Conservation (phyloP, 2,797 vertebrate genomes). For the Glyptemys insculpta region DNA sequence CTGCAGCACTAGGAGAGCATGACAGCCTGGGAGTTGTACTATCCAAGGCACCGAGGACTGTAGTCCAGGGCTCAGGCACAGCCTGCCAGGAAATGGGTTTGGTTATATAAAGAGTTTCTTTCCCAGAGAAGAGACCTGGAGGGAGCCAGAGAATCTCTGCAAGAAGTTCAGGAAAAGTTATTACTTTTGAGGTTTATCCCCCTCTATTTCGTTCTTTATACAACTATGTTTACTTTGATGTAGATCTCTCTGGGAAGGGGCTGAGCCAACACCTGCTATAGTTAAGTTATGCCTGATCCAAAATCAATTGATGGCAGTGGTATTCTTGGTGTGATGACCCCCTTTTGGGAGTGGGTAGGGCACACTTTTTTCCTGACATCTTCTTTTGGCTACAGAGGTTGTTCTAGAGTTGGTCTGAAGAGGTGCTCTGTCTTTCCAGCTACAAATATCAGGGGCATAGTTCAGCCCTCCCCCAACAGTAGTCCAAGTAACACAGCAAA, state of each 20-base stretch:
- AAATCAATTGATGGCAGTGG: slow-evolving; percentile 25
- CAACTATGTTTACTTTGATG: slow-evolving; percentile 51
- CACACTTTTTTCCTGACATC: background rate
- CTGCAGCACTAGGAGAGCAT: background rate
- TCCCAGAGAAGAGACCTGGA: background rate
- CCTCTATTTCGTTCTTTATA: slow-evolving; percentile 37
- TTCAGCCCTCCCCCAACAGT: background rate
- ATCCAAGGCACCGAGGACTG: background rate
- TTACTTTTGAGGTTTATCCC: slow-evolving; percentile 7
- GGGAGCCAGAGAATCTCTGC: slow-evolving; percentile 12
- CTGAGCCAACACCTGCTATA: slow-evolving; percentile 44
- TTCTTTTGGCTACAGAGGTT: background rate
- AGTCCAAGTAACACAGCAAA: background rate
- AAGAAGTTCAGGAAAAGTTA: slow-evolving; percentile 32
- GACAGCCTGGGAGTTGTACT: background rate
- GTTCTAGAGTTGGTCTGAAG: background rate
- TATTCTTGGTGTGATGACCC: background rate
- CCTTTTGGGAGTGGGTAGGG: background rate
- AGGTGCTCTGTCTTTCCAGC: background rate
- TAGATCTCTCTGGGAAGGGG: slow-evolving; percentile 41
- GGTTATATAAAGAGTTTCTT: slow-evolving; percentile 14
- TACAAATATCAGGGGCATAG: background rate
- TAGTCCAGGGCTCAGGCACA: background rate
- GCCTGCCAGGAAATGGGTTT: rapidly evolving
- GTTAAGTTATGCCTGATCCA: slow-evolving; percentile 31